phyloP scores from a whole-genome alignment of 1,140 invertebrate genomes.

The Archegozetes longisetosus region DNA sequence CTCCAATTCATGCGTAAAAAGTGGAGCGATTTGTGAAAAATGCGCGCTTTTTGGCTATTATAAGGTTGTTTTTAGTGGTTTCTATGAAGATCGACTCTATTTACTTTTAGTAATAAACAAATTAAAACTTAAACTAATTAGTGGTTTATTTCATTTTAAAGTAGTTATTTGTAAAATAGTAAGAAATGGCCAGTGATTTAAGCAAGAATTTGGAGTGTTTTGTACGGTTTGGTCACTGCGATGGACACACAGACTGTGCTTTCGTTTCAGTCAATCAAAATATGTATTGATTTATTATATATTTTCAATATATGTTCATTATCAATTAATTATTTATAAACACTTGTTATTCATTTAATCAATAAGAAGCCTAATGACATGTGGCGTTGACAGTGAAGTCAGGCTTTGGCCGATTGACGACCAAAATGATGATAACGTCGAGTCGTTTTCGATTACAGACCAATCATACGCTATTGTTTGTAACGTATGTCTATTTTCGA shows the following conservation, averaged over 20 bases:
- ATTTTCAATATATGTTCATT: too few relatives aligned
- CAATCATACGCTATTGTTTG: not conserved
- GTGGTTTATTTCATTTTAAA: too few relatives aligned
- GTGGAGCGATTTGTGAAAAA: too few relatives aligned
- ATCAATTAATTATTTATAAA: too few relatives aligned
- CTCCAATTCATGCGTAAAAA: too few relatives aligned
- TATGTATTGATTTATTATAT: not conserved
- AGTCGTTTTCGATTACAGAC: conserved; percentile 2
- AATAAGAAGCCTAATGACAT: not conserved
- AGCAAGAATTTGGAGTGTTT: not conserved
- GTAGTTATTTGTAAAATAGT: too few relatives aligned
- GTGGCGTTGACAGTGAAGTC: conserved; percentile 6
- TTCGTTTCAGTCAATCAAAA: not conserved
- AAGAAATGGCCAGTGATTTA: not conserved
- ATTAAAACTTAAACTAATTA: too few relatives aligned
- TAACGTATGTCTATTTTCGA: not conserved
- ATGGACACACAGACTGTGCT: conserved; percentile 6
- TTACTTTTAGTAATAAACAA: too few relatives aligned
- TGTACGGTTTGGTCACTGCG: conserved; percentile 2
- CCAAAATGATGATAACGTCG: not conserved
- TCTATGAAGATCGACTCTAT: too few relatives aligned
- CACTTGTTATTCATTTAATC: not conserved
- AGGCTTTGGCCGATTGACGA: not conserved
- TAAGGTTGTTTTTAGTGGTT: too few relatives aligned
- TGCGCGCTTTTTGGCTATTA: too few relatives aligned